Conservation (phyloP, 2,113 vertebrate species). For the Phoenicopterus ruber region DNA sequence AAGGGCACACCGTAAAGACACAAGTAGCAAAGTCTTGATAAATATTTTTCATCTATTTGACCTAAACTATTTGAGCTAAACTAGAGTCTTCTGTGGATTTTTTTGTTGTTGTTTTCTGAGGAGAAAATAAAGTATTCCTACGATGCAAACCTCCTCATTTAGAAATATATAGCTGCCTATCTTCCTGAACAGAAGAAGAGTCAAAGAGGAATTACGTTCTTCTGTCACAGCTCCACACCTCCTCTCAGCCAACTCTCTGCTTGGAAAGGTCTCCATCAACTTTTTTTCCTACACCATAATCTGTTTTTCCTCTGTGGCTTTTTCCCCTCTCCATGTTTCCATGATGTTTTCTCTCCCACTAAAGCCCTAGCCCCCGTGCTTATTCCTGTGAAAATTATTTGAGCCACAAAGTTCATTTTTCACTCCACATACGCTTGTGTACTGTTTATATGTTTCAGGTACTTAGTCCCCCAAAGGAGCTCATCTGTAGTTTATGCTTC, state of each 20-base stretch:
- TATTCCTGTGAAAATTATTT: neutral
- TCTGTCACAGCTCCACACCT: conserved; percentile 31
- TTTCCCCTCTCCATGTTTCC: neutral
- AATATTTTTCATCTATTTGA: conserved; percentile 50
- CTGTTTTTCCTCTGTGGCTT: neutral
- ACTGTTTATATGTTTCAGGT: neutral
- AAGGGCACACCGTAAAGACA: conserved; percentile 52
- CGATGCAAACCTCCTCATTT: neutral
- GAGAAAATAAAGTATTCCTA: neutral
- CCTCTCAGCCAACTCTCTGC: conserved; percentile 1
- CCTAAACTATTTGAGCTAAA: neutral
- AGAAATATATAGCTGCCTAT: conserved; percentile 20
- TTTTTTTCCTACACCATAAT: neutral
- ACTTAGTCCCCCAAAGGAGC: neutral
- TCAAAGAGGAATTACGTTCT: conserved; percentile 2
- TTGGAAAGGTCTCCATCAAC: neutral
- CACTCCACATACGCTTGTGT: neutral
- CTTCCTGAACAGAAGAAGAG: neutral
- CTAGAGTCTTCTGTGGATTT: neutral
- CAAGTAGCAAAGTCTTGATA: conserved; percentile 23
- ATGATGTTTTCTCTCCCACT: neutral
- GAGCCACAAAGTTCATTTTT: neutral
- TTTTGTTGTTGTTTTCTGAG: neutral
- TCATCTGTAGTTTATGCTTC: neutral
- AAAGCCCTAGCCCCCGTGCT: neutral